Conservation (phyloP, 2,888 invertebrate genomes). For the Tetranychus truncatus region DNA sequence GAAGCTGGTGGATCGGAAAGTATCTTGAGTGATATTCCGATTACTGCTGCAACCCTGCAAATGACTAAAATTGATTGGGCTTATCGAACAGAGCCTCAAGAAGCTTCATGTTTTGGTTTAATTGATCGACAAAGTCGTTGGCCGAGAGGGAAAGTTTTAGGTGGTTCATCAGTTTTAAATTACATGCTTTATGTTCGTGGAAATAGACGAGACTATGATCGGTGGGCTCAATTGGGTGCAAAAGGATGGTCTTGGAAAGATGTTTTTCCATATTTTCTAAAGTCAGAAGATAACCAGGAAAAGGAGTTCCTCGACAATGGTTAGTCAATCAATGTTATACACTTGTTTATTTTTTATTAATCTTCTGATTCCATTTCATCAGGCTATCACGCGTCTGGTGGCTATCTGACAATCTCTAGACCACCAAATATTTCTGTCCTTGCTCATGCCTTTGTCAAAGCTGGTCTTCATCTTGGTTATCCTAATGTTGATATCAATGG, state of each 20-base stretch:
- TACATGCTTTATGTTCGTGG: slow-evolving; percentile 93
- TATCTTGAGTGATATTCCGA: slow-evolving; percentile 28
- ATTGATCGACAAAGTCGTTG: slow-evolving; percentile 27
- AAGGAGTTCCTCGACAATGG: slow-evolving; percentile 25
- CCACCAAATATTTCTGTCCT: slow-evolving; percentile 24
- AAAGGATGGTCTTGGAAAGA: slow-evolving; percentile 70
- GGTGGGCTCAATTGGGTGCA: slow-evolving; percentile 69
- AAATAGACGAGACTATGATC: slow-evolving; percentile 64
- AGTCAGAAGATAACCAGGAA: slow-evolving; percentile 33
- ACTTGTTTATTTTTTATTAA: too few relatives aligned
- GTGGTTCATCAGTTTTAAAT: slow-evolving; percentile 79
- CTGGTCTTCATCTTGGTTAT: slow-evolving; percentile 25
- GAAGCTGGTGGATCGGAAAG: slow-evolving; percentile 29
- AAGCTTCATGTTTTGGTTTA: slow-evolving; percentile 28
- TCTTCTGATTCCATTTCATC: too few relatives aligned
- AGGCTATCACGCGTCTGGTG: slow-evolving; percentile 25
- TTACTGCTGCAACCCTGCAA: slow-evolving; percentile 28
- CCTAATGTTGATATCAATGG: slow-evolving; percentile 52
- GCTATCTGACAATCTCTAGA: slow-evolving; percentile 24
- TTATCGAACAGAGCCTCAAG: slow-evolving; percentile 70
- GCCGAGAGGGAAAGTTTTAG: slow-evolving; percentile 40
- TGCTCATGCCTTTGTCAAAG: slow-evolving; percentile 25
- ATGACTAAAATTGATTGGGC: slow-evolving; percentile 54
- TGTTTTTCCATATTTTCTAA: slow-evolving; percentile 58
- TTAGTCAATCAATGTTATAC: background rate